phyloP scores from a whole-genome alignment of 2,888 invertebrate genomes.

The Aspidiotus rigidus region DNA sequence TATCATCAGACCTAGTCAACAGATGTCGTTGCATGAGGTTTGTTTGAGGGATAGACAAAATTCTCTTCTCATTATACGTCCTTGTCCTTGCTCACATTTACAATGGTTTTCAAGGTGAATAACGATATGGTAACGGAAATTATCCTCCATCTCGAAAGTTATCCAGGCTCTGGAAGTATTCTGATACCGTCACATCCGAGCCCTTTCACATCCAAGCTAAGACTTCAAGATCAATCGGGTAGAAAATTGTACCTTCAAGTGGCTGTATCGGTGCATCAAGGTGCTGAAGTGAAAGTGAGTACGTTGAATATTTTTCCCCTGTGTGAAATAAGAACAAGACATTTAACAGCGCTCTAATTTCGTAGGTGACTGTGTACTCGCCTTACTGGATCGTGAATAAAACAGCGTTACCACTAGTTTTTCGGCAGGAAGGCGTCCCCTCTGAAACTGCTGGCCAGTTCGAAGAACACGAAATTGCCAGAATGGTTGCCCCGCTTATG shows the following conservation, averaged over 20 bases:
- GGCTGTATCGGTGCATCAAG: conserved; percentile 52
- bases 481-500: conserved; percentile 83
- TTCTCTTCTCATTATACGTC: no score
- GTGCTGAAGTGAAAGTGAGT: conserved; percentile 53
- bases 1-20: conserved; percentile 41
- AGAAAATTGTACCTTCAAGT: conserved; percentile 68
- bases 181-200: conserved; percentile 45
- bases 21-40: conserved; percentile 38
- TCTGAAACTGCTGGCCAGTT: conserved; percentile 79
- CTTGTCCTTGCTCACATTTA: not conserved
- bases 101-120: conserved; percentile 45
- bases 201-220: conserved; percentile 57
- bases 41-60: not conserved
- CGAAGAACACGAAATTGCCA: conserved; percentile 86
- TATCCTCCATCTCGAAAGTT: conserved; percentile 72
- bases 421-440: conserved; percentile 76
- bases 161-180: conserved; percentile 61
- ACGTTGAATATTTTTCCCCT: not conserved
- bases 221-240: conserved; percentile 62
- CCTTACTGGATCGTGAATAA: conserved; percentile 71
- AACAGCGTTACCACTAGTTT: conserved; percentile 89
- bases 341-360: not conserved
- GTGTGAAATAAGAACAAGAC: not conserved
- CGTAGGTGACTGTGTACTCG: conserved; percentile 38
- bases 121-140: conserved; percentile 64